A percentile compares a stretch with the other conserved stretches of the same genome.
Conservation (phyloP, 2,113 vertebrate genomes). For the Dascyllus trimaculatus region DNA sequence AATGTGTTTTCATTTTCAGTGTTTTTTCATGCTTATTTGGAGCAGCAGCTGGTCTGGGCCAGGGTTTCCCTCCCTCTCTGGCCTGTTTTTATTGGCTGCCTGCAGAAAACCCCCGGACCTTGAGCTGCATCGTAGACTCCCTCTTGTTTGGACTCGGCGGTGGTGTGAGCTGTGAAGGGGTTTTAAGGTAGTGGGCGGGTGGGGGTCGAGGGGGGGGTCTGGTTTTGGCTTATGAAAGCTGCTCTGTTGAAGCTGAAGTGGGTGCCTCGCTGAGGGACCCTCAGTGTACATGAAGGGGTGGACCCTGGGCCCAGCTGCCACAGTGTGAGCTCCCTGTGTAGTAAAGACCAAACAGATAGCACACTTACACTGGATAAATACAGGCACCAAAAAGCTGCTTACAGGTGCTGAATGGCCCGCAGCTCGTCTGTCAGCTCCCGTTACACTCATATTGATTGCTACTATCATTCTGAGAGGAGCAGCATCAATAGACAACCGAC, state of each 20-base stretch:
- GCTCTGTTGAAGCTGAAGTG: conserved; percentile 81
- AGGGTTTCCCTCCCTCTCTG: conserved; percentile 78
- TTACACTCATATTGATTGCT: conserved; percentile 60
- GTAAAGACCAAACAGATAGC: conserved; percentile 62
- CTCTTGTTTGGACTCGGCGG: conserved; percentile 74
- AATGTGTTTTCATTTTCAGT: conserved; percentile 67
- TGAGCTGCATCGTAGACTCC: conserved; percentile 68
- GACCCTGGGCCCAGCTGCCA: conserved; percentile 65
- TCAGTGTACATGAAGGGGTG: conserved; percentile 61
- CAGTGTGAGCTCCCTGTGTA: conserved; percentile 66
- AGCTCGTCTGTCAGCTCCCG: conserved; percentile 44
- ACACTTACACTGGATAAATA: conserved; percentile 53
- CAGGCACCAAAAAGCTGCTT: conserved; percentile 48
- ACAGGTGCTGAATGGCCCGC: conserved; percentile 64
- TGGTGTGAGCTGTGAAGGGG: conserved; percentile 73
- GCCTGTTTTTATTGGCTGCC: conserved; percentile 80
- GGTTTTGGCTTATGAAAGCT: conserved; percentile 80
- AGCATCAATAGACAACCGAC: conserved; percentile 47
- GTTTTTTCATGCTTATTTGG: conserved; percentile 73
- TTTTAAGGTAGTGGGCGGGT: conserved; percentile 50
- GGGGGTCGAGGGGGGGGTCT: conserved; percentile 4
- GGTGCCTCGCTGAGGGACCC: conserved; percentile 74
- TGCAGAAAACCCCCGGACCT: conserved; percentile 58
- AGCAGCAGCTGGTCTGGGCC: conserved; percentile 77
- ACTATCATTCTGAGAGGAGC: conserved; percentile 28